Percentiles rank a stretch among this genome's conserved stretches.
Evolutionary conservation across 2,113 vertebrate species (phyloP).

Genomic region (Tonatia bakeri): DNA sequence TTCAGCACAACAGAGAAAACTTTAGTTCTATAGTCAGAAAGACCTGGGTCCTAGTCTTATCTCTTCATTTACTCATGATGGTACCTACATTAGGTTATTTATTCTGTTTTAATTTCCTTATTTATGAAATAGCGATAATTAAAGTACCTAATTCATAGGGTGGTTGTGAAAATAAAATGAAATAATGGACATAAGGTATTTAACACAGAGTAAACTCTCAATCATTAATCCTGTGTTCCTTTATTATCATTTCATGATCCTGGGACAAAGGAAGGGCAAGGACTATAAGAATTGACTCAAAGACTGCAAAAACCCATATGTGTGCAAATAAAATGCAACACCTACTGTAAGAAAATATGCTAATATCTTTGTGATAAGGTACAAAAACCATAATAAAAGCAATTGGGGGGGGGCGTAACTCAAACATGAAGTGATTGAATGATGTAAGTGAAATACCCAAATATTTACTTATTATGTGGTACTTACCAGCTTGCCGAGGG

Average conservation of each 20-base stretch:
- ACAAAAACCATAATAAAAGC: not conserved
- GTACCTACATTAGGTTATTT: not conserved
- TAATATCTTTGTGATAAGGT: not conserved
- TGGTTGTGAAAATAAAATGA: not conserved
- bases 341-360: not conserved
- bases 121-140: not conserved
- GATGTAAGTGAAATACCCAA: not conserved
- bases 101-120: not conserved
- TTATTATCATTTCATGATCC: not conserved
- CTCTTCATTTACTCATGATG: not conserved
- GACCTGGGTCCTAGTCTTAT: rapidly evolving
- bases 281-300: not conserved
- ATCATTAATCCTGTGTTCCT: not conserved
- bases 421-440: not conserved
- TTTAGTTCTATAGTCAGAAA: not conserved
- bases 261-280: not conserved
- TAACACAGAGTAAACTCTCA: not conserved
- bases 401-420: not conserved
- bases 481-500: not conserved
- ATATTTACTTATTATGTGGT: not conserved
- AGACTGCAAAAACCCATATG: not conserved
- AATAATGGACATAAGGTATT: not conserved
- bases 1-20: not conserved
- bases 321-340: not conserved
- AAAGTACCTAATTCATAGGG: not conserved